phyloP scores from a whole-genome alignment of 2,888 invertebrate species.

The Ceratothoa steindachneri region DNA sequence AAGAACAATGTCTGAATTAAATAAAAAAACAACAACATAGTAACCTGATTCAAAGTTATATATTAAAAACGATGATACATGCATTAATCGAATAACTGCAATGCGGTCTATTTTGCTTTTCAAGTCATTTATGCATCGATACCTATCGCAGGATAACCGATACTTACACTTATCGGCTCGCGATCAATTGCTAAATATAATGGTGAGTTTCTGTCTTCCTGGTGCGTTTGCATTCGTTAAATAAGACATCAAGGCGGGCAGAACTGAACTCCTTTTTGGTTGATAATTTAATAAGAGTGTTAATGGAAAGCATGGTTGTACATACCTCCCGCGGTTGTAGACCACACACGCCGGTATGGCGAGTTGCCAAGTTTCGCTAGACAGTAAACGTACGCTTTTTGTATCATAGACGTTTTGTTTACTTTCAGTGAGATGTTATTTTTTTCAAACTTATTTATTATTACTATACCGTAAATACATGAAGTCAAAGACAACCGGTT shows the following conservation, averaged over 20 bases:
- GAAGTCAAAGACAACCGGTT: too few species aligned
- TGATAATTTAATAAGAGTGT: conserved; percentile 35
- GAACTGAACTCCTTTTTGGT: conserved; percentile 27
- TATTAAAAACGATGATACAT: too few species aligned
- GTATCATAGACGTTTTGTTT: too few species aligned
- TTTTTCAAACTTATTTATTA: not conserved
- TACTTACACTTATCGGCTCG: not conserved
- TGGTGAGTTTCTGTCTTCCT: not conserved
- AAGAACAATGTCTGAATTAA: too few species aligned
- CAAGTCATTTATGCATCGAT: too few species aligned
- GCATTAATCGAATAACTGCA: too few species aligned
- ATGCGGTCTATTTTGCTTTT: too few species aligned
- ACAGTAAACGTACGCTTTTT: too few species aligned
- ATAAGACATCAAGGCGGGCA: conserved; percentile 22
- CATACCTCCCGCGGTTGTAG: not conserved
- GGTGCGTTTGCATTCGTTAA: not conserved
- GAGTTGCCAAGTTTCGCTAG: not conserved
- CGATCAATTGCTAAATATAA: not conserved
- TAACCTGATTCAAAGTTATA: too few species aligned
- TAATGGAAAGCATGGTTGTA: conserved; percentile 18
- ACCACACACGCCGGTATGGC: not conserved
- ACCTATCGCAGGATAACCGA: too few species aligned
- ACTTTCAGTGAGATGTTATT: not conserved
- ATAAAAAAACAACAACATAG: too few species aligned
- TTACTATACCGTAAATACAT: not conserved